phyloP scores from a whole-genome alignment of 1,140 invertebrate species.

The Pseudobourletiella spinata region DNA sequence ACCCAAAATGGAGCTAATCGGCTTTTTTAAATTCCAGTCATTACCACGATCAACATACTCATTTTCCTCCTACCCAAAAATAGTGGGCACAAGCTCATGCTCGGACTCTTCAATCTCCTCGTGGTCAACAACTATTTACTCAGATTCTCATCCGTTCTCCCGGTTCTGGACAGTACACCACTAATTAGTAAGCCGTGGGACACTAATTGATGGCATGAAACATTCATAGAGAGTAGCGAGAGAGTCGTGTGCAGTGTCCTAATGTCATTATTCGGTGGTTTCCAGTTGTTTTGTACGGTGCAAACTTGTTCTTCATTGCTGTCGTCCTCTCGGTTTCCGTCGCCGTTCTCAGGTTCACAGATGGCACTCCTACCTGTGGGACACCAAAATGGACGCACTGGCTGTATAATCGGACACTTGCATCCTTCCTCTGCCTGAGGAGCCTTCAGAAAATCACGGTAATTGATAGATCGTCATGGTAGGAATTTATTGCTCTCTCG shows the following conservation, averaged over 20 bases:
- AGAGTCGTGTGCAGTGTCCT: no score
- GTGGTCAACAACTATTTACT: background rate
- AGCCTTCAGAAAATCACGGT: conserved; percentile 5
- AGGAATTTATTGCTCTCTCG: no score
- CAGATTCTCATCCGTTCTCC: background rate
- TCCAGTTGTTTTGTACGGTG: background rate
- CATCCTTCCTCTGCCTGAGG: background rate
- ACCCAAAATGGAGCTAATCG: background rate
- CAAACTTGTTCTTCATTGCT: conserved; percentile 3
- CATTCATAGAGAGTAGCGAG: background rate
- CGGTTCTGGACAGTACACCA: background rate
- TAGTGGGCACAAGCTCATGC: background rate
- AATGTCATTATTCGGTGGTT: no score
- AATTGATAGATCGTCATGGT: no score
- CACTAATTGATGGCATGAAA: background rate
- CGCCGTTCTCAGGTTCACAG: background rate
- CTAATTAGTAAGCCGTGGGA: background rate
- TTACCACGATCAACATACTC: background rate
- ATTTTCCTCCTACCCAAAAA: background rate
- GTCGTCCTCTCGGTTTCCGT: background rate
- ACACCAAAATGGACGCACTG: conserved; percentile 1
- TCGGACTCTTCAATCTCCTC: conserved; percentile 2
- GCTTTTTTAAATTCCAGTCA: background rate
- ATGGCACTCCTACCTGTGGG: background rate
- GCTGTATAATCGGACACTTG: background rate